Evolutionary conservation across 2,797 vertebrate species (phyloP).

Genomic region (Lindbergichthys nudifrons): DNA sequence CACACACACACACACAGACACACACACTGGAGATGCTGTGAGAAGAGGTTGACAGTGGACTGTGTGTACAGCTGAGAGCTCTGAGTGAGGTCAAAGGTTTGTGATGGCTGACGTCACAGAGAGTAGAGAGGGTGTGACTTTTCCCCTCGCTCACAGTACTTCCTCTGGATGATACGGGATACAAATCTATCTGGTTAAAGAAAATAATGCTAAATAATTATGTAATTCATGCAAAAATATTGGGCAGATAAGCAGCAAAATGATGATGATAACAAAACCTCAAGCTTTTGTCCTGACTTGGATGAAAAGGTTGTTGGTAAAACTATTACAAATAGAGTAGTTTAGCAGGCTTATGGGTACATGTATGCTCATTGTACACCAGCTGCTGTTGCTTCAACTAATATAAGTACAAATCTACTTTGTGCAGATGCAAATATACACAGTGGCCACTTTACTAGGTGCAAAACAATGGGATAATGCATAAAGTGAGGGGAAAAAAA

Average conservation of each 20-base stretch:
- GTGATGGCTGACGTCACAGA: slow-evolving; percentile 74
- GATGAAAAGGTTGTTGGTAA: background rate
- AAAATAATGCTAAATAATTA: background rate
- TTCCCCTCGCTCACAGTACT: slow-evolving; percentile 55
- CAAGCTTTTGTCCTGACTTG: background rate
- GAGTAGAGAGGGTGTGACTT: slow-evolving; percentile 64
- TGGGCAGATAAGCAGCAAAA: background rate
- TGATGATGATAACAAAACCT: background rate
- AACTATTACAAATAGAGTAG: background rate
- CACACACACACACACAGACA: slow-evolving; percentile 28
- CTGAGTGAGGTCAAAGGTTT: slow-evolving; percentile 78
- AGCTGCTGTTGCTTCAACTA: background rate
- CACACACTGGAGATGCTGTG: slow-evolving; percentile 64
- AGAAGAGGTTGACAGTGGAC: slow-evolving; percentile 79
- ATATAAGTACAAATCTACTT: background rate
- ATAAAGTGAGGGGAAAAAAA: background rate
- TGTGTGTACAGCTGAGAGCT: slow-evolving; percentile 81
- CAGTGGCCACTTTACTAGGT: background rate
- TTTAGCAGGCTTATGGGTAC: background rate
- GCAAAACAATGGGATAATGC: background rate
- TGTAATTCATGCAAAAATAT: background rate
- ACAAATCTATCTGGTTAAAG: background rate
- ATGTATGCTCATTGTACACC: background rate
- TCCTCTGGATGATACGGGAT: slow-evolving; percentile 46
- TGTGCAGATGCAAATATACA: background rate